Conservation (phyloP, 2,797 vertebrate genomes). For the Rhynchotus rufescens region DNA sequence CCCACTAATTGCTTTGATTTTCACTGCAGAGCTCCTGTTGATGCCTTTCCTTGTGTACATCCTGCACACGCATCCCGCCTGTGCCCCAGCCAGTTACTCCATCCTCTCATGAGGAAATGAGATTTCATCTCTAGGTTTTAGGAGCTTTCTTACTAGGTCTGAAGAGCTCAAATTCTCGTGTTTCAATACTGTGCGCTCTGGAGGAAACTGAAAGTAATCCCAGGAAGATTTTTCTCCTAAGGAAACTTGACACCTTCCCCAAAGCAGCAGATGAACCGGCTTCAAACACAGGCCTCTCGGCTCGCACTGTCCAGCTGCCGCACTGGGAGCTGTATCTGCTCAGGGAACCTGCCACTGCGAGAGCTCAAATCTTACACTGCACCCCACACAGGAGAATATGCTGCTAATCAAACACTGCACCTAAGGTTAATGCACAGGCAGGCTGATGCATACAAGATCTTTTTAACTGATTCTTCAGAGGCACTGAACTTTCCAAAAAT, state of each 20-base stretch:
- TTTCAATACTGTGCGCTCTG: no score
- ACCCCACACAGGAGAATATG: background rate
- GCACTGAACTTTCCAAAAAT: background rate
- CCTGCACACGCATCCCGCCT: background rate
- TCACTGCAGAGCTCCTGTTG: background rate
- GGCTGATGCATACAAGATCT: background rate
- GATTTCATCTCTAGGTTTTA: background rate
- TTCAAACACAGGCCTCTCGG: background rate
- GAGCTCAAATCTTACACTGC: background rate
- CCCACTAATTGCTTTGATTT: background rate
- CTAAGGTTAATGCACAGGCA: background rate
- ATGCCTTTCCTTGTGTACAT: rapidly evolving
- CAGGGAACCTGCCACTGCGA: background rate
- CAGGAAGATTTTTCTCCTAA: background rate
- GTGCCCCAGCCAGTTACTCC: background rate
- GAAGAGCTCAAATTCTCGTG: background rate
- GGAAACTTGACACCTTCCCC: background rate
- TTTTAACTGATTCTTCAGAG: background rate
- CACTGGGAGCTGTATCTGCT: background rate
- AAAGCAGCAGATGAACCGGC: background rate
- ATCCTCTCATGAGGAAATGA: background rate
- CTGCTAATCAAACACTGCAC: background rate
- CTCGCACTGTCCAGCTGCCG: background rate
- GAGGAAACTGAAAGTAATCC: background rate
- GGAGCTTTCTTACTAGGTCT: background rate